Percentiles rank a stretch among this genome's conserved stretches.
Conservation (phyloP, 2,888 invertebrate genomes). For the Cheilosia vernalis region DNA sequence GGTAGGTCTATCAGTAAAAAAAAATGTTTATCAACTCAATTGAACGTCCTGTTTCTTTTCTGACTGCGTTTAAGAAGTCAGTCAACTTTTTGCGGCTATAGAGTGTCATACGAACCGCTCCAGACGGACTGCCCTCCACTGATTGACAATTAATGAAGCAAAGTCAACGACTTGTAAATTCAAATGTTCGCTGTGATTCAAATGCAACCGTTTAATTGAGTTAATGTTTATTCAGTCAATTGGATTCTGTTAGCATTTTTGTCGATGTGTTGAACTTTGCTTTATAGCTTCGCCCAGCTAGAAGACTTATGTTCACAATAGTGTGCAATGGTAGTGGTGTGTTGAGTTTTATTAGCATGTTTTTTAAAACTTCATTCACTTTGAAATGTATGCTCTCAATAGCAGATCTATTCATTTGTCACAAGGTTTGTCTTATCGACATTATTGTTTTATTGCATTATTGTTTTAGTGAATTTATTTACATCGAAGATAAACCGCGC, state of each 20-base stretch:
- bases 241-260: conserved; percentile 36
- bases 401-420: no score
- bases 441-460: no score
- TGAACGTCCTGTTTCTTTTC: no score
- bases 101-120: no score
- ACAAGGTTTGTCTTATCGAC: no score
- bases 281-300: background rate
- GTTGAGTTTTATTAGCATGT: background rate
- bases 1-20: no score
- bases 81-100: no score
- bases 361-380: conserved; percentile 9
- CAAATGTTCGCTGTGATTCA: conserved; percentile 54
- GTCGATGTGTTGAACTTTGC: conserved; percentile 47
- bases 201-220: conserved; percentile 62
- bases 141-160: conserved; percentile 32
- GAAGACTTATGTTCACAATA: conserved; percentile 1
- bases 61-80: no score
- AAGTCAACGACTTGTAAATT: conserved; percentile 61
- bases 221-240: conserved; percentile 68
- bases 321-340: conserved; percentile 2
- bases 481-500: no score
- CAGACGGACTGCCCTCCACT: conserved; percentile 15
- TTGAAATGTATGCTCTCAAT: background rate
- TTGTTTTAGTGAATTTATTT: no score
- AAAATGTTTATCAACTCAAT: no score